Percentiles rank a stretch among this genome's conserved stretches.
phyloP scores from a whole-genome alignment of 2,888 invertebrate genomes.

The Ommatoiulus sabulosus region DNA sequence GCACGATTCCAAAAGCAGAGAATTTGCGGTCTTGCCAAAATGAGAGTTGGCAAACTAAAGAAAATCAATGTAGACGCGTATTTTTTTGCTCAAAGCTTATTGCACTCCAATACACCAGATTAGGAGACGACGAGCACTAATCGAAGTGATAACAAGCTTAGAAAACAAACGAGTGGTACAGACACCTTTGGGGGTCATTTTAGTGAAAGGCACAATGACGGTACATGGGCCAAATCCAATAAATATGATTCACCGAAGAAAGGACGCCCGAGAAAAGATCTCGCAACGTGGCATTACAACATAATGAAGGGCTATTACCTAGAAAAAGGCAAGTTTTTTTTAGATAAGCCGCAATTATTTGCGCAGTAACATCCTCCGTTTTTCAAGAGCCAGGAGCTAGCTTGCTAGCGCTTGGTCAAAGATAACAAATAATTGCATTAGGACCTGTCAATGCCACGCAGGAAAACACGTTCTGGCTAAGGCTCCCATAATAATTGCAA shows the following conservation, averaged over 20 bases:
- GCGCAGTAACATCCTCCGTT: neutral
- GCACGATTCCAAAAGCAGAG: constrained; percentile 1
- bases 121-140: neutral
- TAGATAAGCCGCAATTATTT: neutral
- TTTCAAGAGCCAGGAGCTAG: neutral
- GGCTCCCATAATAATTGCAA: neutral
- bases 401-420: neutral
- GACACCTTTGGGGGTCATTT: constrained; percentile 7
- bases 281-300: neutral
- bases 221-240: neutral
- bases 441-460: neutral
- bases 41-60: constrained; percentile 16
- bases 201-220: neutral
- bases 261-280: neutral
- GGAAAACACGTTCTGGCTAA: neutral
- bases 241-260: constrained; percentile 5
- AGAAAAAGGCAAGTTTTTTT: neutral
- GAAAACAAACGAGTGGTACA: constrained; percentile 10
- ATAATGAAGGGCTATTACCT: neutral
- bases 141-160: constrained; percentile 26
- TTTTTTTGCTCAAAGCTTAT: constrained; percentile 21
- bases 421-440: neutral
- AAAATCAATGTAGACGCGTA: neutral
- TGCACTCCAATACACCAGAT: neutral
- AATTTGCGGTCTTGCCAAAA: neutral